A percentile compares a stretch with the other conserved stretches of the same genome.
phyloP scores from a whole-genome alignment of 2,888 invertebrate species.

The Pyralis farinalis region DNA sequence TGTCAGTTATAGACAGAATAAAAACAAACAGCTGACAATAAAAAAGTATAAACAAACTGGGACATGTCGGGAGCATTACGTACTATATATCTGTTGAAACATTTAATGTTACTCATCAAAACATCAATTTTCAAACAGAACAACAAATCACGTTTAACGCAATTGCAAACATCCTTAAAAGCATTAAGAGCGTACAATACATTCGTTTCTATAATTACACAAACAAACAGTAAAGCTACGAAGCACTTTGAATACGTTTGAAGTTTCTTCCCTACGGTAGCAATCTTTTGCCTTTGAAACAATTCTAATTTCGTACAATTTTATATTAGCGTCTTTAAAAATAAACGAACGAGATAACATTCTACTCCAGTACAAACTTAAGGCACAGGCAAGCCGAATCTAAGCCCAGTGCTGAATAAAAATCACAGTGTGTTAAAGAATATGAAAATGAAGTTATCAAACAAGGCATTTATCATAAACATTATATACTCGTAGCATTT shows the following conservation, averaged over 20 bases:
- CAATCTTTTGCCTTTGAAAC: slow-evolving; percentile 19
- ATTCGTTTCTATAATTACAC: slow-evolving; percentile 17
- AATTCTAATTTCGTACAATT: slow-evolving; percentile 21
- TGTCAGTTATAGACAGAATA: background rate
- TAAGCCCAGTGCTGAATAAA: too few relatives aligned
- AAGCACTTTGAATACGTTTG: slow-evolving; percentile 27
- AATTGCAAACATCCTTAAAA: slow-evolving; percentile 10
- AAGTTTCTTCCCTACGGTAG: slow-evolving; percentile 22
- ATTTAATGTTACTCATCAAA: too few relatives aligned
- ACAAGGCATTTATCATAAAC: too few relatives aligned
- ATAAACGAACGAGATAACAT: slow-evolving; percentile 10
- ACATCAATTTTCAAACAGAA: too few relatives aligned
- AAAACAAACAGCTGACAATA: background rate
- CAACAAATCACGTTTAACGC: background rate
- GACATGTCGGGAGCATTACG: too few relatives aligned
- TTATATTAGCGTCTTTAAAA: slow-evolving; percentile 13
- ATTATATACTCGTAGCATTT: too few relatives aligned
- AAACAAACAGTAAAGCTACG: slow-evolving; percentile 29
- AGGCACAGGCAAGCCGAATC: too few relatives aligned
- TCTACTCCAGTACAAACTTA: slow-evolving; percentile 14
- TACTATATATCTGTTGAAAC: too few relatives aligned
- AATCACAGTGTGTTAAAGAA: too few relatives aligned
- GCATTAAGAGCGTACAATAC: slow-evolving; percentile 14
- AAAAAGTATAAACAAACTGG: background rate
- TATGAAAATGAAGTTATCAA: too few relatives aligned